Base-by-base conservation (phyloP, 2,888 invertebrate species). In the Drosophila meridiana region DNA sequence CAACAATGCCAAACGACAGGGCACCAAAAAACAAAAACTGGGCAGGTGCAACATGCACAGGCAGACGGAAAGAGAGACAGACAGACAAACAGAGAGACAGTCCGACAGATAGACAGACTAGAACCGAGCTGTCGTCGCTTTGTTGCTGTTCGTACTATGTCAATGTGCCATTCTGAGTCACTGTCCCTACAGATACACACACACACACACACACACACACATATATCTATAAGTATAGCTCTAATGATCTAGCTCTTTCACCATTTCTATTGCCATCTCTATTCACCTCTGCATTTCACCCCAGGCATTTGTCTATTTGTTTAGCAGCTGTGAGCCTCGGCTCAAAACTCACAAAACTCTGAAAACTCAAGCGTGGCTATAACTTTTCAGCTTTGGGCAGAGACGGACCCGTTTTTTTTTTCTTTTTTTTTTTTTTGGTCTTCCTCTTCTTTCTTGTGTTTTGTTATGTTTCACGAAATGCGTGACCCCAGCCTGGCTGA, bases 11-110 rank as follows among this genome's bases (percentile, higher is more conserved):
- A n/a, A 64, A 36, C 20, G 52, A 60, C 32, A 38, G 45, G 28
- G 56, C 47, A 64, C 53, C 63, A 45, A 53, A 43, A 43, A 66
- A 63, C 60, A n/a, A 7, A n/a, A 42, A 42, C 42, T 70, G 76
- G 78, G 83, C 88, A 89, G 88, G 88, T 89, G 88, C 90, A 89
- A 80, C 89, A 85, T 80, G 82, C 76, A 76, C 63, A 34, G 53
- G 38, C 61, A 58, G 61, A 52, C 30, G 30, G 55, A 38, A 9
- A 4, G 26, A 26, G 14, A 14, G 47, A 47, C 28, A 14, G 28
- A 26, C 6, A 32, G 57, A 55, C 13, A 6, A 14, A 28, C 6
- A 13, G 47, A 14, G 6, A 14, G 28, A 14, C 2, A 32, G n/a
- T 26, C 6, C 11, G 14, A 14, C 0, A 48, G 14, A 45, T 0